Evolutionary conservation across 2,888 invertebrate genomes (phyloP).

Genomic region (Oxystoma pomonae): DNA sequence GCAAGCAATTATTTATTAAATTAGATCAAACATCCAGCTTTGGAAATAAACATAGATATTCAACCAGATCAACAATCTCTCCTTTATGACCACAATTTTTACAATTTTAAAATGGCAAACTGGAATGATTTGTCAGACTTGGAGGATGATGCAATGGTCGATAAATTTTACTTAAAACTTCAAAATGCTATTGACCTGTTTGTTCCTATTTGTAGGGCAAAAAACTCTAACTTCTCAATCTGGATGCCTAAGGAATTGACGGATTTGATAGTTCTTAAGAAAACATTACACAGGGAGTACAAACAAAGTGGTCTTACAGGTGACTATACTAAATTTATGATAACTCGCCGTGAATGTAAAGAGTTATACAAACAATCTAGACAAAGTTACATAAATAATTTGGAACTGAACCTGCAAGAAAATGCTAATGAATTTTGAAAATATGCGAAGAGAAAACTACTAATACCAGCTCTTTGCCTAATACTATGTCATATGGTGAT

Average conservation of each 20-base stretch:
- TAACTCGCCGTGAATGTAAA: not conserved
- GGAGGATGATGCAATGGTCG: not conserved
- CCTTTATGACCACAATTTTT: not conserved
- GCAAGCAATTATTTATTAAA: too few species aligned
- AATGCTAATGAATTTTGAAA: not conserved
- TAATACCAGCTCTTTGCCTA: not conserved
- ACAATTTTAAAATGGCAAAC: not conserved
- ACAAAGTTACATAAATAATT: not conserved
- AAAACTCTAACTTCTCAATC: not conserved
- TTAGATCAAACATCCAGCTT: too few species aligned
- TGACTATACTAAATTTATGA: not conserved
- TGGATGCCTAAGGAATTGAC: not conserved
- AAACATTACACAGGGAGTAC: not conserved
- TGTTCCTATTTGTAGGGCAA: not conserved
- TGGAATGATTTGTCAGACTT: too few species aligned
- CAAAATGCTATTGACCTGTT: not conserved
- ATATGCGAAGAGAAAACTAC: not conserved
- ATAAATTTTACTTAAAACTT: not conserved
- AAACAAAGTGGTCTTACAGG: too few species aligned
- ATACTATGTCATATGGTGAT: not conserved
- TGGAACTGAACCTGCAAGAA: not conserved
- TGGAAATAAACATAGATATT: too few species aligned
- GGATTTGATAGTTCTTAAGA: not conserved
- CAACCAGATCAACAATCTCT: not conserved
- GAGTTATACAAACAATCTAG: not conserved